phyloP scores from a whole-genome alignment of 2,888 invertebrate genomes.

The Blastobasis lacticolella region DNA sequence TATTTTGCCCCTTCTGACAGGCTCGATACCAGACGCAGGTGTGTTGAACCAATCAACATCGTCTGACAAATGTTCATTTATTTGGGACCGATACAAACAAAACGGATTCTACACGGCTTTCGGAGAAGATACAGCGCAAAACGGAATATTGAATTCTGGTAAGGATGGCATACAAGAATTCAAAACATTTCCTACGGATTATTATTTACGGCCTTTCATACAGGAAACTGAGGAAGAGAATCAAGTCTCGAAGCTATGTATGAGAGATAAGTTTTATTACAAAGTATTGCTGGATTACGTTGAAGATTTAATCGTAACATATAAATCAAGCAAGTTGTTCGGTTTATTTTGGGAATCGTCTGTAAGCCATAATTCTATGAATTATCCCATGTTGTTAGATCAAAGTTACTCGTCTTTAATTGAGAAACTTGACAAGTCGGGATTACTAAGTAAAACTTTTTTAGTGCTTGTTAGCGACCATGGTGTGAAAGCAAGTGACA shows the following conservation, averaged over 20 bases:
- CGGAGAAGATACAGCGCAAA: slow-evolving; percentile 81
- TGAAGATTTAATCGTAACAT: slow-evolving; percentile 71
- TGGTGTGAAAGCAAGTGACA: slow-evolving; percentile 85
- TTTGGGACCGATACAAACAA: slow-evolving; percentile 85
- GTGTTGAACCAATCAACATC: slow-evolving; percentile 61
- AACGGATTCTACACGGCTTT: slow-evolving; percentile 82
- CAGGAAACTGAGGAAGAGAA: slow-evolving; percentile 66
- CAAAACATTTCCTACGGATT: slow-evolving; percentile 82
- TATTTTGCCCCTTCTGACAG: slow-evolving; percentile 83
- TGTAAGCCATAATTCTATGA: slow-evolving; percentile 84
- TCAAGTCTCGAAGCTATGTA: slow-evolving; percentile 75
- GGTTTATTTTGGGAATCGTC: slow-evolving; percentile 87
- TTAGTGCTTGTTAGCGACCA: slow-evolving; percentile 87
- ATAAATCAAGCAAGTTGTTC: slow-evolving; percentile 77
- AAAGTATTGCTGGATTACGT: slow-evolving; percentile 81
- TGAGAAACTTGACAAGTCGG: slow-evolving; percentile 48
- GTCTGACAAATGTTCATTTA: slow-evolving; percentile 83
- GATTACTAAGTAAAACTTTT: slow-evolving; percentile 76
- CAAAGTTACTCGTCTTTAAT: slow-evolving; percentile 72
- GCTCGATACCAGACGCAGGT: slow-evolving; percentile 75
- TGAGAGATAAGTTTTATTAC: slow-evolving; percentile 77
- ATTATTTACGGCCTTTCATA: slow-evolving; percentile 82
- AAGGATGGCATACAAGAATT: slow-evolving; percentile 64
- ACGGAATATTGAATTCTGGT: slow-evolving; percentile 16
- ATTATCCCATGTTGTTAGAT: slow-evolving; percentile 83